Conservation (phyloP, 2,888 invertebrate species). For the Xestia sexstrigata region DNA sequence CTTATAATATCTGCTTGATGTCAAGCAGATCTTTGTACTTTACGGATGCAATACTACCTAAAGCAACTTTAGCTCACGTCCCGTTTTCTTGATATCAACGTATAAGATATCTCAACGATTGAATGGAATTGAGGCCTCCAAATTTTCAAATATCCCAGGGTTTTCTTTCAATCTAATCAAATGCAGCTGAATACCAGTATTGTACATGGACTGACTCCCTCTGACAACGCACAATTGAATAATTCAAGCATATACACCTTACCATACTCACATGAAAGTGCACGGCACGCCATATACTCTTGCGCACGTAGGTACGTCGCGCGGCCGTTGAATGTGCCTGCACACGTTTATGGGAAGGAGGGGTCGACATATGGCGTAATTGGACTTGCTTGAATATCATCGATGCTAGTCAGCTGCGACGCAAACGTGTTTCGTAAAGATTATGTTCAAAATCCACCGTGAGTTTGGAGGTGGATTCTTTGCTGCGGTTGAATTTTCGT, state of each 20-base stretch:
- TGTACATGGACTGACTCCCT: not conserved
- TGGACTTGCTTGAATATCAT: constrained; percentile 60
- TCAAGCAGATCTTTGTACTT: not conserved
- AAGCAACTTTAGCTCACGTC: not conserved
- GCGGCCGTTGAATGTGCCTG: constrained; percentile 16
- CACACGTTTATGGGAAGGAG: constrained; percentile 27
- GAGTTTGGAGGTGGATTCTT: not conserved
- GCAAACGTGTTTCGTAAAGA: constrained; percentile 9
- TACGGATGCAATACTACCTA: not conserved
- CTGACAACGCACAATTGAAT: not conserved
- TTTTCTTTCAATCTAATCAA: not conserved
- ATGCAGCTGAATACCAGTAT: not conserved
- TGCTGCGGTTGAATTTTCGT: not conserved
- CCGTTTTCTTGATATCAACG: not conserved
- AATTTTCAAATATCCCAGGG: not conserved
- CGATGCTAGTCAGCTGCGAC: constrained; percentile 48
- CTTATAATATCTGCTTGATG: not conserved
- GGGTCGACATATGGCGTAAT: constrained; percentile 73
- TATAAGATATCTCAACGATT: not conserved
- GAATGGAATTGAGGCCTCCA: not conserved
- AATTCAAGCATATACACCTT: not conserved
- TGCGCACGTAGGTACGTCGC: constrained; percentile 14
- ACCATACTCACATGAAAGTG: constrained; percentile 38
- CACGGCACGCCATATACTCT: constrained; percentile 1
- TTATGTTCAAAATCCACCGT: constrained; percentile 8